Evolutionary conservation across 2,797 vertebrate species (phyloP), one percentile per base, ranked within the genome.

Genomic region (Fringilla coelebs): DNA sequence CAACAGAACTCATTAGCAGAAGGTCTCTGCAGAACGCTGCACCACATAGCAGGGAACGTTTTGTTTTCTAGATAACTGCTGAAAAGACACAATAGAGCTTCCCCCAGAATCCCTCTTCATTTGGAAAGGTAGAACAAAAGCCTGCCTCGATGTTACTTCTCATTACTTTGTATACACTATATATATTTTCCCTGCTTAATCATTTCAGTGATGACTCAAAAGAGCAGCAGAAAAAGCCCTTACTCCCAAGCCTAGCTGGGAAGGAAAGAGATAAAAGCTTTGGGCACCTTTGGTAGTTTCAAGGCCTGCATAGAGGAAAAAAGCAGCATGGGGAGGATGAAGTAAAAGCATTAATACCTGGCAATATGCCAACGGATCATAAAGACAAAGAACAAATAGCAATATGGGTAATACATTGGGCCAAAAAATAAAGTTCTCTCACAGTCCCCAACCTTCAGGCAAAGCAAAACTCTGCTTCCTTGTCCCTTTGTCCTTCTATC

Each of bases 1-100:
- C 93, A 85, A 71, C 24, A 75, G 57, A 94, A 76, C 71, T 70
- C 86, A 89, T 74, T 54, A 92, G 78, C 48, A 77, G 82, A 80
- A 85, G 17, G 54, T 83, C 57, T 89, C 66, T 66, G 79, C 66
- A 77, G 68, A 94, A 65, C 1, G 2, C 51, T 75, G 70, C 68
- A 68, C 54, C 79, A 46, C 32, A 43, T 61, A 83, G 52, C 45
- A 61, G 43, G 22, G 32, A 61, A 72, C 0, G 1, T 71, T 87
- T 82, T 83, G 48, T 85, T 78, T 92, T 72, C 58, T 72, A 65
- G n/a, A 28, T 36, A 83, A 80, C n/a, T 72, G 70, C 58, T 91
- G 70, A 84, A 88, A 83, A 88, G 43, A 54, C 58, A 68, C 46
- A 77, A 57, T 20, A 68, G 17, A 89, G 34, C 49, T 85, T 43